These are phyloP conservation scores for Apeltes quadracus DNA, from an alignment of 2,113 vertebrate genomes.

Conservation along the genomic window DNA sequence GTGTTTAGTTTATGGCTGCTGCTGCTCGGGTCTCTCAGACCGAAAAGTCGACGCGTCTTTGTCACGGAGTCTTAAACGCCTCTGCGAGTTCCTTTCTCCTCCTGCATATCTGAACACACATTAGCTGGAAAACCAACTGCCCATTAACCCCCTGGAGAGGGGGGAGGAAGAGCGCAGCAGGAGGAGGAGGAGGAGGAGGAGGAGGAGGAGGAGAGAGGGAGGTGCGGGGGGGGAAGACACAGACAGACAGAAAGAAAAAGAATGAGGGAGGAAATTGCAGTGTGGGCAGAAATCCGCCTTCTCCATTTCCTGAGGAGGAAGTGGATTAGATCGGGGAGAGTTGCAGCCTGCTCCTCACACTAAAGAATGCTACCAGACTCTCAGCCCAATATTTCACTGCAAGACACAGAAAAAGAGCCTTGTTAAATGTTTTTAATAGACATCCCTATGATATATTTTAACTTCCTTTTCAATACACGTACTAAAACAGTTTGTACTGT, in stretches of 20 bases:
- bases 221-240: background rate
- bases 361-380: constrained; percentile 69
- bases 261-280: constrained; percentile 83
- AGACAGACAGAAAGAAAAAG: constrained; percentile 67
- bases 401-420: background rate
- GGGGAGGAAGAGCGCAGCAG: constrained; percentile 27
- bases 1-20: constrained; percentile 38
- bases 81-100: constrained; percentile 45
- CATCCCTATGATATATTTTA: background rate
- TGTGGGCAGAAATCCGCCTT: constrained; percentile 82
- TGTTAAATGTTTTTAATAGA: background rate
- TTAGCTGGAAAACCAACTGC: constrained; percentile 53
- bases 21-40: constrained; percentile 23
- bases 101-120: constrained; percentile 51
- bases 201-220: background rate
- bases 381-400: constrained; percentile 13
- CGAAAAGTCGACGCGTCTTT: constrained; percentile 29
- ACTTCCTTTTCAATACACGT: background rate
- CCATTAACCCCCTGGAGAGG: constrained; percentile 62
- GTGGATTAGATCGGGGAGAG: constrained; percentile 79
- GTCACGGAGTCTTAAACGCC: constrained; percentile 35
- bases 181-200: background rate
- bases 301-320: constrained; percentile 84
- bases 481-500: background rate
- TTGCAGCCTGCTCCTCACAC: constrained; percentile 70